Percentiles rank a stretch among this genome's conserved stretches.
Evolutionary conservation across 2,113 vertebrate species (phyloP).

Genomic region (Conger conger): DNA sequence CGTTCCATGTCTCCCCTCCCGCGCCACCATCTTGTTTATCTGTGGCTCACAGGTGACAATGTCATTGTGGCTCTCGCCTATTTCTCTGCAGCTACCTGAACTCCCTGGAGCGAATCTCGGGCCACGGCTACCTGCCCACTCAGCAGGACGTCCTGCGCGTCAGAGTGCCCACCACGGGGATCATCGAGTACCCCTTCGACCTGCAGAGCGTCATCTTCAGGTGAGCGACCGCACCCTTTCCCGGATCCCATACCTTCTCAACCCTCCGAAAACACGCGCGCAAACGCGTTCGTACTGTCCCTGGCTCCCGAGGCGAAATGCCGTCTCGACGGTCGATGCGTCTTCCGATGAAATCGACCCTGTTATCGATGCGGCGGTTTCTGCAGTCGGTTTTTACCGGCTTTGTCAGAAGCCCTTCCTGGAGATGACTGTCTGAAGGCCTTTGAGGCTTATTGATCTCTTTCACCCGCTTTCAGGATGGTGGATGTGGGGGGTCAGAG

Average conservation of each 20-base stretch:
- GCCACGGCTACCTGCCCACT: slow-evolving; percentile 57
- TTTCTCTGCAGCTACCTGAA: slow-evolving; percentile 56
- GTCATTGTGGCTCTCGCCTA: background rate
- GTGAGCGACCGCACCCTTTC: slow-evolving; percentile 56
- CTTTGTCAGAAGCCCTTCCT: background rate
- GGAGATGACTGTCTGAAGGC: background rate
- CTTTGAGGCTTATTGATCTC: background rate
- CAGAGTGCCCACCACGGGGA: slow-evolving; percentile 71
- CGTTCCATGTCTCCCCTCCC: background rate
- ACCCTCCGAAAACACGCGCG: background rate
- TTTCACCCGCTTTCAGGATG: slow-evolving; percentile 75
- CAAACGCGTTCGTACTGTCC: background rate
- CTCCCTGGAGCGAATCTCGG: slow-evolving; percentile 57
- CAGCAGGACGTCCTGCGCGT: slow-evolving; percentile 59
- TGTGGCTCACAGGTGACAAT: background rate
- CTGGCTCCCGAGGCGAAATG: too few relatives aligned
- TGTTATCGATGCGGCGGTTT: too few relatives aligned
- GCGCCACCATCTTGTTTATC: too few relatives aligned
- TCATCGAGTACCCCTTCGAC: slow-evolving; percentile 87
- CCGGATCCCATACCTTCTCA: background rate
- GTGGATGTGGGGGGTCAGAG: slow-evolving; percentile 94
- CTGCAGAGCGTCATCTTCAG: slow-evolving; percentile 96
- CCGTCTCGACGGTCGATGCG: too few relatives aligned
- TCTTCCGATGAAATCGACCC: too few relatives aligned
- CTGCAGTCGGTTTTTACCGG: too few relatives aligned